These are phyloP conservation scores for Sinocyclocheilus maitianheensis DNA, from an alignment of 2,113 vertebrate genomes.

Conservation along the genomic window DNA sequence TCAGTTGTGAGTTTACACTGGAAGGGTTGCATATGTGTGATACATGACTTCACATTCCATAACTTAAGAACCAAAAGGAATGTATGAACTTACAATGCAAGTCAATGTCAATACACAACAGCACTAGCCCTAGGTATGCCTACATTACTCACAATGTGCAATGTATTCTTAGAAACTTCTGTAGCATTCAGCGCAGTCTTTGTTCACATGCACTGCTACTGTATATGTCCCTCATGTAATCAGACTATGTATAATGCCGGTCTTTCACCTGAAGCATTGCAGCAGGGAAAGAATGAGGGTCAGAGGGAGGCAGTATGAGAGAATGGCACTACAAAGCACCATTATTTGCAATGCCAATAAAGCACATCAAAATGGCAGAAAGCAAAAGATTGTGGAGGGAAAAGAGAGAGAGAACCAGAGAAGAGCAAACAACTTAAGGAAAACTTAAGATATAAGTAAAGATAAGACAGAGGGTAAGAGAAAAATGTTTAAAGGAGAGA, in stretches of 20 bases:
- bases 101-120: conserved; percentile 22
- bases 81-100: conserved; percentile 8
- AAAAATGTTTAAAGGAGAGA: conserved; percentile 22
- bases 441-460: background rate
- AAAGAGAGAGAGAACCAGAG: background rate
- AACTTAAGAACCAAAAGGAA: background rate
- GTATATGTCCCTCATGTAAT: conserved; percentile 11
- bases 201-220: background rate
- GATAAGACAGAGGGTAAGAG: conserved; percentile 49
- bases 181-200: conserved; percentile 1
- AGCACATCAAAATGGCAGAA: background rate
- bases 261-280: conserved; percentile 22
- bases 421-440: conserved; percentile 21
- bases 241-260: background rate
- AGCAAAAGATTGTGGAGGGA: background rate
- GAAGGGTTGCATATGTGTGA: background rate
- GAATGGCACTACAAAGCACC: background rate
- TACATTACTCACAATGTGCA: conserved; percentile 17
- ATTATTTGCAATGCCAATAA: background rate
- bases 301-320: background rate
- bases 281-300: conserved; percentile 25
- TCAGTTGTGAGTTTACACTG: no score
- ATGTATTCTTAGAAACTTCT: conserved; percentile 18
- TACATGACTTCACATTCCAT: conserved; percentile 1
- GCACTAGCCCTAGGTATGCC: conserved; percentile 9